phyloP scores from a whole-genome alignment of 2,888 invertebrate genomes.

The Argyra leucocephala region DNA sequence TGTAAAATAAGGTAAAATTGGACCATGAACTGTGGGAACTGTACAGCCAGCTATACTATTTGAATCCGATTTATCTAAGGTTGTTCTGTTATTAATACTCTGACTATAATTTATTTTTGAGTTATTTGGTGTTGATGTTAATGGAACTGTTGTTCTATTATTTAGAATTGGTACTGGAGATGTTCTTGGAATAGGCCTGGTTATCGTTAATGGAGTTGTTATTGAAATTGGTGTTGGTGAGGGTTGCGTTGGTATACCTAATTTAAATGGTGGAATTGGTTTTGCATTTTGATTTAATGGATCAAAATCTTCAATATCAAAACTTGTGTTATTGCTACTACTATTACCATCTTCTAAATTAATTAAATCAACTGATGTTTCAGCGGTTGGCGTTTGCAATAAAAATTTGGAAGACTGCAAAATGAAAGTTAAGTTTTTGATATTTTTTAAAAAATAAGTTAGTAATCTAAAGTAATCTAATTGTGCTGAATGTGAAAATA shows the following conservation, averaged over 20 bases:
- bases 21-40: conserved; percentile 36
- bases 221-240: neutral
- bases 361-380: conserved; percentile 53
- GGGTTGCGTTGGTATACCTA: conserved; percentile 41
- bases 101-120: conserved; percentile 17
- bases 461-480: neutral
- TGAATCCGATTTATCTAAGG: conserved; percentile 25
- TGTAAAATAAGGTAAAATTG: conserved; percentile 46
- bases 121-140: conserved; percentile 11
- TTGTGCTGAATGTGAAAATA: too few relatives aligned
- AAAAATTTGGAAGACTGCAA: conserved; percentile 20
- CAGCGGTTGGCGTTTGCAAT: conserved; percentile 35
- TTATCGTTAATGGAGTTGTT: neutral
- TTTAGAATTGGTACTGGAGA: neutral
- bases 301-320: conserved; percentile 57
- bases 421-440: conserved; percentile 2
- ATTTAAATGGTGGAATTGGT: conserved; percentile 35
- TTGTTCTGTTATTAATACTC: conserved; percentile 30
- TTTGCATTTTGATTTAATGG: conserved; percentile 49
- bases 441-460: neutral
- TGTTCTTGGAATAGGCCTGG: neutral
- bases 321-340: conserved; percentile 38
- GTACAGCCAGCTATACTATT: conserved; percentile 13
- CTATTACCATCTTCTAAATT: conserved; percentile 57
- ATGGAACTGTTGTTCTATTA: conserved; percentile 11